Base-by-base conservation (phyloP, 2,888 invertebrate genomes). In the Oscheius sp. region DNA sequence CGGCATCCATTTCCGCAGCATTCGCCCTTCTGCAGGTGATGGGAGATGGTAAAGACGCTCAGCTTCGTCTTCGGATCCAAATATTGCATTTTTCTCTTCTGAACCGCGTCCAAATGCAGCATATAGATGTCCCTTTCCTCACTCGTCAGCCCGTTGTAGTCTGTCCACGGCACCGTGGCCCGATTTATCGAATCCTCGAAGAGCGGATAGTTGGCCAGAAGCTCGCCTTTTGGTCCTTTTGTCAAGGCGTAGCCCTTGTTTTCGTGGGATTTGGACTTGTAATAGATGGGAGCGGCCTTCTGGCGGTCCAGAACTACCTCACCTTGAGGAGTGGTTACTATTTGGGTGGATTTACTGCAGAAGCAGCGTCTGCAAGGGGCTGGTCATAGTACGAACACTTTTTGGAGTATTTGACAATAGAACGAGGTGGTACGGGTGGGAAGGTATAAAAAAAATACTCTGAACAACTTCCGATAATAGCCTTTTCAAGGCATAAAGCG, bases 1-100 rank as follows among this genome's bases (percentile, higher is more conserved):
- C 88, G 77, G 70, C 88, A 88, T 7, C 86, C 88, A 66, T 79
- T 85, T 13, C 88, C 88, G 73, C 88, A 88, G 63, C 88, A 88
- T 73, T 87, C 81, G 1, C 81, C 87, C 50, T 80, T 80, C 53
- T 80, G 57, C 58, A 89, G 70, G 66, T 86, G 78, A 73, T 86
- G 83, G 4, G 81, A 79, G 57, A 85, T 84, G 21, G 84, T 85
- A 71, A 85, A 81, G 5, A 86, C 86, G 1, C 71, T 51, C 58
- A 79, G 78, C 13, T 77, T 76, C 1, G 83, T 84, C n/a, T 70
- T 53, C 10, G 87, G 87, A 70, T 86, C 85, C n/a, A 74, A 50
- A 68, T 88, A 86, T 1, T 73, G 79, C 55, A 89, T 65, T 66
- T 86, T 84, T 21, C 86, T 73, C 37, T 83, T 80, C 72, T 85